phyloP scores from a whole-genome alignment of 2,113 vertebrate species.

The Lipophrys pholis region DNA sequence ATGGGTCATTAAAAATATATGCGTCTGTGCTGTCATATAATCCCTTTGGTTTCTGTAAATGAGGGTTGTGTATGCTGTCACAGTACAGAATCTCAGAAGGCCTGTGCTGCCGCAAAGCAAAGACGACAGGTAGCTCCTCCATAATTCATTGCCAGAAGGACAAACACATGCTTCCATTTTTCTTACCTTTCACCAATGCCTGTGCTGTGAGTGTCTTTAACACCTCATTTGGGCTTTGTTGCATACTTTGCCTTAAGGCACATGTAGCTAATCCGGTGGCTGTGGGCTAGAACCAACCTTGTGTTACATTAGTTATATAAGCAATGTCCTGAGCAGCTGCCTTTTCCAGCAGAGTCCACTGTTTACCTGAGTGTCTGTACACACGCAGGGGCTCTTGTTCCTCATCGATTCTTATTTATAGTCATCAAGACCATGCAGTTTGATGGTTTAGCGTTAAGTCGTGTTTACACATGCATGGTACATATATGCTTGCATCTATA shows the following conservation, averaged over 20 bases:
- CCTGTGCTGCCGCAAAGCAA: slow-evolving; percentile 52
- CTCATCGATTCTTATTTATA: too few relatives aligned
- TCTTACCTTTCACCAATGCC: slow-evolving; percentile 48
- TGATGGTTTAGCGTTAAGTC: too few relatives aligned
- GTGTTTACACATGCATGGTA: too few relatives aligned
- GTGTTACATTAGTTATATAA: slow-evolving; percentile 30
- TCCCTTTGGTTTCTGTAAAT: slow-evolving; percentile 71
- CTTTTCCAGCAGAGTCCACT: slow-evolving; percentile 1
- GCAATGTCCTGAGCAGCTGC: slow-evolving; percentile 1
- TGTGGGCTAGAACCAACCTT: slow-evolving; percentile 14
- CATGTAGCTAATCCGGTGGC: slow-evolving; percentile 42
- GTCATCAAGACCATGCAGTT: too few relatives aligned
- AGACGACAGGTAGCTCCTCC: slow-evolving; percentile 62
- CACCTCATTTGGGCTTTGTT: slow-evolving; percentile 51
- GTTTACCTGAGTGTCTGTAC: too few relatives aligned
- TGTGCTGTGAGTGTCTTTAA: slow-evolving; percentile 47
- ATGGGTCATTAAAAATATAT: slow-evolving; percentile 80
- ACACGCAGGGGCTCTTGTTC: too few relatives aligned
- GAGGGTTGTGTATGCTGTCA: slow-evolving; percentile 66
- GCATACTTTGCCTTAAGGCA: slow-evolving; percentile 51
- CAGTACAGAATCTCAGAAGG: slow-evolving; percentile 58
- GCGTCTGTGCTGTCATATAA: slow-evolving; percentile 55
- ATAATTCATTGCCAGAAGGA: slow-evolving; percentile 77
- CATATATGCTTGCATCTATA: too few relatives aligned
- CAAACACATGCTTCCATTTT: slow-evolving; percentile 74